A percentile compares a stretch with the other conserved stretches of the same genome.
phyloP scores from a whole-genome alignment of 2,888 invertebrate genomes.

The Himalopsyche kuldschensis region DNA sequence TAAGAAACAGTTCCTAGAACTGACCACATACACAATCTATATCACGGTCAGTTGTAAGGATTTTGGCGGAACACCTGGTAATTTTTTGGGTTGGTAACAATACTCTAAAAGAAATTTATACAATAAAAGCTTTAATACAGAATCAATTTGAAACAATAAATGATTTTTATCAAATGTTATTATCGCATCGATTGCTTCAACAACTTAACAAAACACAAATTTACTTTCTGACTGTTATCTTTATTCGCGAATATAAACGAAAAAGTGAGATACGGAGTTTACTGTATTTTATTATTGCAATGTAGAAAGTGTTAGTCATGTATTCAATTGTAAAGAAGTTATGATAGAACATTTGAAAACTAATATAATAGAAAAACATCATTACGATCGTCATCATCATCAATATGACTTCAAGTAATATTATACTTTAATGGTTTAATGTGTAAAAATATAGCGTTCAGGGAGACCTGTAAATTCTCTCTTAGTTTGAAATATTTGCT shows the following conservation, averaged over 20 bases:
- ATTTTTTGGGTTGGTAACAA: background rate
- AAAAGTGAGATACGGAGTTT: too few relatives aligned
- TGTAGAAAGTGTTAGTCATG: too few relatives aligned
- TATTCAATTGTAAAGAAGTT: too few relatives aligned
- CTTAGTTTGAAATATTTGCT: too few relatives aligned
- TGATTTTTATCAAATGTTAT: background rate
- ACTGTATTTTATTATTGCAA: too few relatives aligned
- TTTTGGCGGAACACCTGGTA: background rate
- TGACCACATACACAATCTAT: background rate
- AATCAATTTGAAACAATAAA: background rate
- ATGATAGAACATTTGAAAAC: too few relatives aligned
- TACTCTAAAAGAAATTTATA: background rate
- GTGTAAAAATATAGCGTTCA: too few relatives aligned
- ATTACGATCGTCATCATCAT: too few relatives aligned
- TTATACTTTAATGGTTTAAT: too few relatives aligned
- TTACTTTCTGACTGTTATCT: background rate
- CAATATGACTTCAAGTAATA: too few relatives aligned
- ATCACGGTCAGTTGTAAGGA: background rate
- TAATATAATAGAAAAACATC: too few relatives aligned
- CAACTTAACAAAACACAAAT: background rate
- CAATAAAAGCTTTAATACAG: background rate
- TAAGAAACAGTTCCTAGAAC: background rate
- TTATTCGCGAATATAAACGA: background rate
- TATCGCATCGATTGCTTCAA: background rate
- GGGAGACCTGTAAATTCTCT: too few relatives aligned